Conservation (phyloP, 1,140 invertebrate species). For the Penaeus indicus region DNA sequence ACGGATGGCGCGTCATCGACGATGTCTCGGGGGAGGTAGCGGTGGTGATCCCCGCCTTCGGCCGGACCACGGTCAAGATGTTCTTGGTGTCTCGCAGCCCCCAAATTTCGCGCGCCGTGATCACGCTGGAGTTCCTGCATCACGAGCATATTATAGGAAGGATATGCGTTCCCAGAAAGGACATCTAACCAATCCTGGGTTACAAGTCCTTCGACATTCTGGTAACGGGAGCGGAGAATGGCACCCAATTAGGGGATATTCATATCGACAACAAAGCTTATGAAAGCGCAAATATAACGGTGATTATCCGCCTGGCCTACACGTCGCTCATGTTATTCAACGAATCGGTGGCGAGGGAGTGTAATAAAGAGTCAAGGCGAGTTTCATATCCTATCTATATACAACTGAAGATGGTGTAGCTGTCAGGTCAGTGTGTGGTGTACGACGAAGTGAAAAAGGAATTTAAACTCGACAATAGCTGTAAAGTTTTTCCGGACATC, state of each 20-base stretch:
- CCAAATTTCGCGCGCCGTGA: not conserved
- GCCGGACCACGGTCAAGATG: not conserved
- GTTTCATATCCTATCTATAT: not conserved
- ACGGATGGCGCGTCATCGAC: constrained; percentile 25
- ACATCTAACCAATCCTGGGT: not conserved
- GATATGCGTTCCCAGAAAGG: not conserved
- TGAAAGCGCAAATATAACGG: not conserved
- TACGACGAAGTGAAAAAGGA: not conserved
- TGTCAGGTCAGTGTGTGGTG: constrained; percentile 33
- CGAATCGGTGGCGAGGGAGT: not conserved
- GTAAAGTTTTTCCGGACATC: not conserved
- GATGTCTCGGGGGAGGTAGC: not conserved
- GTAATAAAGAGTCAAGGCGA: not conserved
- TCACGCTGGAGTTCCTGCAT: not conserved
- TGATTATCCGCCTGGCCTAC: constrained; percentile 2
- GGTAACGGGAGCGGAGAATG: too few relatives aligned
- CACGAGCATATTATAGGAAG: not conserved
- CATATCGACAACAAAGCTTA: constrained; percentile 7
- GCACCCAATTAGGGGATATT: not conserved
- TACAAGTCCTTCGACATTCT: not conserved
- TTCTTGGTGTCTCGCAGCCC: not conserved
- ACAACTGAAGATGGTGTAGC: not conserved
- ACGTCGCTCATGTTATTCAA: not conserved
- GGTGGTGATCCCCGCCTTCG: not conserved
- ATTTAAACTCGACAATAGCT: not conserved